phyloP scores from a whole-genome alignment of 2,888 invertebrate species.

The Pteria penguin region DNA sequence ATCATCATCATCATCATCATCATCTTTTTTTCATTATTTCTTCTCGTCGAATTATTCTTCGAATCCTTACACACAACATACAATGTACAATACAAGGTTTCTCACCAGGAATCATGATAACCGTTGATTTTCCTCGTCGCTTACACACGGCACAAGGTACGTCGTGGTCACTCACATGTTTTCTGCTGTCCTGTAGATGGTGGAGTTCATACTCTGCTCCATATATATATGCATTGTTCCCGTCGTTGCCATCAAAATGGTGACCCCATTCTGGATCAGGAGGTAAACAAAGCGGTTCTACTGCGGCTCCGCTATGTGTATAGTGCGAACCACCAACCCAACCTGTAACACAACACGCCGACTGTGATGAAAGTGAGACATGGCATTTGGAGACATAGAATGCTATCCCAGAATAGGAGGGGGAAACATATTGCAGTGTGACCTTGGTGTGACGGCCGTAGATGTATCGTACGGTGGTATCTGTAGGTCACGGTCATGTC shows the following conservation, averaged over 20 bases:
- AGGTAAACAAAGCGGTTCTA: slow-evolving; percentile 37
- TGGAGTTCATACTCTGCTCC: slow-evolving; percentile 33
- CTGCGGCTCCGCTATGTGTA: slow-evolving; percentile 23
- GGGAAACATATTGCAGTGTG: too few species aligned
- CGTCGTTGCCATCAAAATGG: slow-evolving; percentile 14
- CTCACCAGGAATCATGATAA: slow-evolving; percentile 40
- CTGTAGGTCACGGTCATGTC: too few species aligned
- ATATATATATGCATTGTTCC: slow-evolving; percentile 13
- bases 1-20: too few species aligned
- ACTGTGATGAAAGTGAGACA: too few species aligned
- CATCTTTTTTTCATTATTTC: too few species aligned
- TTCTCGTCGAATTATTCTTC: too few species aligned
- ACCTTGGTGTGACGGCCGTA: too few species aligned
- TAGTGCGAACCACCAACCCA: slow-evolving; percentile 33
- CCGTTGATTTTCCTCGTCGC: neutral
- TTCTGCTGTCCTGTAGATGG: slow-evolving; percentile 2
- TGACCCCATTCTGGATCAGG: slow-evolving; percentile 35
- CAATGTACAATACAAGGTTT: too few species aligned
- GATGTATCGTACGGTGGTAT: too few species aligned
- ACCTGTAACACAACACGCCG: slow-evolving; percentile 37
- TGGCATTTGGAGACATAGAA: too few species aligned
- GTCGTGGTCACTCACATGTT: slow-evolving; percentile 24
- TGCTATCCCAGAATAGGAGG: too few species aligned
- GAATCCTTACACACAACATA: too few species aligned
- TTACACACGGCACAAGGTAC: slow-evolving; percentile 40